These are phyloP conservation scores for Isaurus tuberculatus DNA, from an alignment of 92 coral and sea anemone genomes.

Conservation along the genomic window DNA sequence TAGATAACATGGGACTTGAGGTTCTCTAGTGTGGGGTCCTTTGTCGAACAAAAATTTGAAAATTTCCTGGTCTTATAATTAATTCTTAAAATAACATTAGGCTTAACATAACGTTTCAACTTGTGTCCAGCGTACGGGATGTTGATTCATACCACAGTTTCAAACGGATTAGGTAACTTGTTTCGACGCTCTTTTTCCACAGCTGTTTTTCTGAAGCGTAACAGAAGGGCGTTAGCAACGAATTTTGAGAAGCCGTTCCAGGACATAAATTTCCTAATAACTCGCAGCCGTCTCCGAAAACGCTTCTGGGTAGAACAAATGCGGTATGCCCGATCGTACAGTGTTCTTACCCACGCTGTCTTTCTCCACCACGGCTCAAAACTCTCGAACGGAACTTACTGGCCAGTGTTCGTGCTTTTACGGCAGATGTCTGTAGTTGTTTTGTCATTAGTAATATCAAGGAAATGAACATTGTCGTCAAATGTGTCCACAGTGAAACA, in stretches of 20 bases:
- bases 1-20: constrained; percentile 45
- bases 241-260: not conserved
- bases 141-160: no score
- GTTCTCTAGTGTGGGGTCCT: constrained; percentile 40
- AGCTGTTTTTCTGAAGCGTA: no score
- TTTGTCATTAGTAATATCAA: constrained; percentile 35
- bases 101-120: not conserved
- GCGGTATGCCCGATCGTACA: not conserved
- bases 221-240: not conserved
- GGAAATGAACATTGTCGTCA: constrained; percentile 24
- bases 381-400: not conserved
- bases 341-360: not conserved
- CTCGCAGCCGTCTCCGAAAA: not conserved
- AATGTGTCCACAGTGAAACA: constrained; percentile 43
- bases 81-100: constrained; percentile 6
- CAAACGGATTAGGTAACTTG: no score
- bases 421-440: constrained; percentile 18
- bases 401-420: not conserved
- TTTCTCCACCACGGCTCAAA: constrained; percentile 2
- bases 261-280: not conserved
- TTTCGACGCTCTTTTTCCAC: no score
- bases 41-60: constrained; percentile 27
- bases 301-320: constrained; percentile 4
- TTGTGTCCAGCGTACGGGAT: no score
- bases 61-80: constrained; percentile 22